Evolutionary conservation across 2,888 invertebrate genomes (phyloP), one percentile per base, ranked within the genome.

Genomic region (Leptinotarsa tumamoca): DNA sequence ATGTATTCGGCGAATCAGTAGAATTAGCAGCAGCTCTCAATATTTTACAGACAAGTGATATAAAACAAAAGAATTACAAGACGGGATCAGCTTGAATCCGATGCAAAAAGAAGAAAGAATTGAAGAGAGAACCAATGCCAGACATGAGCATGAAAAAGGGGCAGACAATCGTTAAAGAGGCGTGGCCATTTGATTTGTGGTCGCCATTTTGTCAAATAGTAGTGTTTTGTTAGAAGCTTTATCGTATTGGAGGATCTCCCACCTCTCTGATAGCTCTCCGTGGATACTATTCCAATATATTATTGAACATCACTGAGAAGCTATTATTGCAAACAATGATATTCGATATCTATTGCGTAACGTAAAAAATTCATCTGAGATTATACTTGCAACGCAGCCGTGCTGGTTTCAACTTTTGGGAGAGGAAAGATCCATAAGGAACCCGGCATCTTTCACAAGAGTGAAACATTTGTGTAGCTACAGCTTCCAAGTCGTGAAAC

Each of bases 141-240:
- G 85, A 86, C 87, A 87, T 86, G 86, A 84, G 83, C 87, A 87
- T 86, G 87, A 87, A 88, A 88, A 87, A 87, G 87, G 88, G 88
- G 87, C 88, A 86, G 88, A 87, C 87, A 87, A 89, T 89, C 89
- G 88, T 87, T 88, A 87, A 86, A 85, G 82, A 85, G 88, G 88
- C 86, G 88, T 85, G 82, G 87, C 86, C 83, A 84, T 84, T 87
- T 89, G 89, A 89, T 89, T 89, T 89, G 89, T 89, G 88, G 89
- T 89, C 89, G 89, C 89, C 89, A 89, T 89, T 89, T 89, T 89
- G 89, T 89, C 89, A 89, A 89, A 89, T 89, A 89, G 88, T 88
- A 87, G 87, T 89, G 89, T 89, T 89, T 89, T 89, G 89, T 89
- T 87, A 88, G 87, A 85, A 84, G 84, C 84, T 85, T 88, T 89